A percentile compares a stretch with the other conserved stretches of the same genome.
Evolutionary conservation across 37 sponge, comb jelly and placozoan genomes (phyloP).

Genomic region (Halichondria panicea): DNA sequence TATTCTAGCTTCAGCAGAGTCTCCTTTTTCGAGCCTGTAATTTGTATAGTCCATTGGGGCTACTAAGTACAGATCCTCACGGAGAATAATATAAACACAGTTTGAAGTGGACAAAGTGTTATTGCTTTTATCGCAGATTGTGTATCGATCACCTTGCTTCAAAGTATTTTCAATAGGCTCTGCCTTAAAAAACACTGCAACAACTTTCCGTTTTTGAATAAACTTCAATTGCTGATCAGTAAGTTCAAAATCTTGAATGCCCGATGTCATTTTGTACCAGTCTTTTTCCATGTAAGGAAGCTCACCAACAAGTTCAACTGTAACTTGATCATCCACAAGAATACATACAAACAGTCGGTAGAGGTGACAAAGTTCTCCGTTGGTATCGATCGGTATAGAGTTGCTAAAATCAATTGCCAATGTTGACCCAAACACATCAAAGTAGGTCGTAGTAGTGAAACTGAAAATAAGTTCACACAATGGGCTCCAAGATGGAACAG

Average conservation of each 20-base stretch:
- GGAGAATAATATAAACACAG: background rate
- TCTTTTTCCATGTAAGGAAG: background rate
- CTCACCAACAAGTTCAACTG: background rate
- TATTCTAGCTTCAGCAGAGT: background rate
- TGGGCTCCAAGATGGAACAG: too few relatives aligned
- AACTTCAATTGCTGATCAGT: background rate
- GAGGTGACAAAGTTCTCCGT: background rate
- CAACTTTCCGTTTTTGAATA: background rate
- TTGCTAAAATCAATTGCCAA: slow-evolving; percentile 31
- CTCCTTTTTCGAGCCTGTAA: background rate
- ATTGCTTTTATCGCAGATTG: too few relatives aligned
- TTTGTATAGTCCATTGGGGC: slow-evolving; percentile 20
- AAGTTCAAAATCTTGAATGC: slow-evolving; percentile 8
- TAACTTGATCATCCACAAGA: too few relatives aligned
- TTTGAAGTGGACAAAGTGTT: background rate
- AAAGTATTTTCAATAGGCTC: too few relatives aligned
- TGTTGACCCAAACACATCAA: background rate
- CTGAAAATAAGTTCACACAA: background rate
- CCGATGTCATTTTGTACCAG: background rate
- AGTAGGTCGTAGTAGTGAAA: background rate
- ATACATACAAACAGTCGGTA: slow-evolving; percentile 9
- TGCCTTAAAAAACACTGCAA: background rate
- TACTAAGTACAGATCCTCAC: slow-evolving; percentile 8
- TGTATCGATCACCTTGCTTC: too few relatives aligned
- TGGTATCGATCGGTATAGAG: slow-evolving; percentile 2